Percentiles rank a stretch among this genome's conserved stretches.
These are phyloP conservation scores for Pteruthius melanotis DNA, from an alignment of 2,113 vertebrate species.

Conservation along the genomic window DNA sequence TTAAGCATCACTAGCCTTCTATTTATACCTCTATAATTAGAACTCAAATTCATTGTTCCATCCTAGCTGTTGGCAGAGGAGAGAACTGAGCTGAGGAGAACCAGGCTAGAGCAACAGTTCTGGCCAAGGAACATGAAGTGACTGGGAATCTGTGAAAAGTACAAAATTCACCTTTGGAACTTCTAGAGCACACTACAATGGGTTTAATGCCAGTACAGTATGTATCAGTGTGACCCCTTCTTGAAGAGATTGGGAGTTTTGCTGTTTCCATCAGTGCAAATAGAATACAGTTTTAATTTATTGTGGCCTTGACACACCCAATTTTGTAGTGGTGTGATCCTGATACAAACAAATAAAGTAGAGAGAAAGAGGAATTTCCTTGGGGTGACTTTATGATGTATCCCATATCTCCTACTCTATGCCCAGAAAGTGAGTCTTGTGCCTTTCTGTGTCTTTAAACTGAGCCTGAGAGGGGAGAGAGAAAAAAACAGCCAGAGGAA, in stretches of 20 bases:
- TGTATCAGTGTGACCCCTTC: neutral
- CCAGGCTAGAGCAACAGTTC: neutral
- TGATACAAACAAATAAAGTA: neutral
- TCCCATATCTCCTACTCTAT: no score
- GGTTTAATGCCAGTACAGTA: neutral
- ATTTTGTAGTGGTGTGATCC: neutral
- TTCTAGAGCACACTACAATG: neutral
- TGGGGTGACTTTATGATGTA: no score
- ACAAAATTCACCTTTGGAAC: neutral
- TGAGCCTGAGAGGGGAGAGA: no score
- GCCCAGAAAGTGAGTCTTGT: no score
- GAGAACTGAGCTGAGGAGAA: neutral
- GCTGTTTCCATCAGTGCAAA: neutral
- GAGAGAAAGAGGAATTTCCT: neutral
- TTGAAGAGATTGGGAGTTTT: neutral
- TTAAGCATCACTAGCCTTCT: neutral
- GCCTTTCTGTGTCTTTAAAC: no score
- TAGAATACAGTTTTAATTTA: neutral
- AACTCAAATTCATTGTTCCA: neutral
- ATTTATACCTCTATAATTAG: neutral
- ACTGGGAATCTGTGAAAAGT: neutral
- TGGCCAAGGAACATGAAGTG: neutral
- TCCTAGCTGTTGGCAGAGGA: neutral
- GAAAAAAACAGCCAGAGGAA: no score
- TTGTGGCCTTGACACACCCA: neutral